Evolutionary conservation across 2,113 vertebrate species (phyloP), one percentile per base, ranked within the genome.

Genomic region (Ciconia stormi): DNA sequence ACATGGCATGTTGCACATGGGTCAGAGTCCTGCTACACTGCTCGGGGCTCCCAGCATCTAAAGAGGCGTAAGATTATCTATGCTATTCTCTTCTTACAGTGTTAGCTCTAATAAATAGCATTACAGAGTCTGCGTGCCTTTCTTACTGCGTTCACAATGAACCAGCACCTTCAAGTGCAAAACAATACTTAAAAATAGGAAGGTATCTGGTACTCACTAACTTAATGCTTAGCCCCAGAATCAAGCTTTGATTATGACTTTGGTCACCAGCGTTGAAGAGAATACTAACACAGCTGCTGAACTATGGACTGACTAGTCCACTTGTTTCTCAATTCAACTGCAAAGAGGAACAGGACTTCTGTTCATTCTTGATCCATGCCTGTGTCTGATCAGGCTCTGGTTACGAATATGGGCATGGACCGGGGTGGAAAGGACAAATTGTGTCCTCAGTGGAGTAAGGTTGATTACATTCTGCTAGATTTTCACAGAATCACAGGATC

Each of bases 1-100:
- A 23, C 8, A 2, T 8, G 47, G 19, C 7, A 9, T 13, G 29
- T 34, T 14, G 27, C 6, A 5, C 0, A 7, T 29, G 23, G 36
- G 15, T 42, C 27, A 26, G 44, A 71, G 36, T 16, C 16, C 5
- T 50, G 36, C 25, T 66, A 6, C 10, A 2, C 18, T 29, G 46
- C 44, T 46, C 0, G 1, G 27, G 16, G 17, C 8, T 63, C 25
- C 30, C 30, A 49, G 81, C 25, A 17, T 11, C 58, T 79, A 8
- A 30, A 59, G 11, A 26, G 34, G 27, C 1, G 0, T 67, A 26
- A 46, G 14, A 59, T 53, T 46, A 22, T 58, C 59, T 25, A 2
- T n/a, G 9, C 10, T 27, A 4, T 66, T 73, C 9, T 59, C 29
- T 55, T 83, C 40, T 73, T 61, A 40, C 4, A 23, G 25, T 15